Evolutionary conservation across 1,140 invertebrate genomes (phyloP).

Genomic region (Gonatopus flavifemur): DNA sequence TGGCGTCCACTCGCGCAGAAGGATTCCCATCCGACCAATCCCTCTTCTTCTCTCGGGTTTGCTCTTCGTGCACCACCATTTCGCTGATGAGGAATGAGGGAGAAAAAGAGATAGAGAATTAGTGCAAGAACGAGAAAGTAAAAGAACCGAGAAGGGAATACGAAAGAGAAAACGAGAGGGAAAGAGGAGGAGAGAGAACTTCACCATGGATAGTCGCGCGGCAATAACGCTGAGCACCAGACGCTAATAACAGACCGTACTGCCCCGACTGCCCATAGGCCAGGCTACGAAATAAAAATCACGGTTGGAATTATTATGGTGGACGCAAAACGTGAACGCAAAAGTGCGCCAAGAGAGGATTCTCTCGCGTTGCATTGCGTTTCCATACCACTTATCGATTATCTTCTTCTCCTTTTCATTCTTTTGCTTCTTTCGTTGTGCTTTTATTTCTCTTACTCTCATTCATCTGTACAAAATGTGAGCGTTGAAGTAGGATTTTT

Average conservation of each 20-base stretch:
- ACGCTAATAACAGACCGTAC: constrained; percentile 60
- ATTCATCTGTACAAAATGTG: too few relatives aligned
- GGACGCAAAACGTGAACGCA: constrained; percentile 44
- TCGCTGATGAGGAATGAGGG: constrained; percentile 34
- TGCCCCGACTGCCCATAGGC: constrained; percentile 58
- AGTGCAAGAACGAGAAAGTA: background rate
- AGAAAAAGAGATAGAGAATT: constrained; percentile 12
- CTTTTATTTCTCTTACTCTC: background rate
- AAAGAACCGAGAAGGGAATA: background rate
- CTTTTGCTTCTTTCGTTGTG: background rate
- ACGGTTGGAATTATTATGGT: constrained; percentile 57
- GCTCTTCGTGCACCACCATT: constrained; percentile 28
- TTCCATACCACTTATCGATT: background rate
- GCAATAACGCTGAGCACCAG: constrained; percentile 58
- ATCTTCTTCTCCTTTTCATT: constrained; percentile 1
- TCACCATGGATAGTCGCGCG: constrained; percentile 44
- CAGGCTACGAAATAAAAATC: constrained; percentile 56
- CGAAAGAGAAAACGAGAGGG: constrained; percentile 9
- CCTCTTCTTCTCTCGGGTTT: constrained; percentile 45
- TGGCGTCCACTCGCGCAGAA: constrained; percentile 36
- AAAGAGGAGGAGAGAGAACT: constrained; percentile 37
- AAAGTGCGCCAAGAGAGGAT: constrained; percentile 23
- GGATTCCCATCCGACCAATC: constrained; percentile 48
- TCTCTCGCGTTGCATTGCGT: background rate
- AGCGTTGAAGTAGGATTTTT: too few relatives aligned